Base-by-base conservation (phyloP, 2,888 invertebrate genomes). In the Agriopis marginaria region DNA sequence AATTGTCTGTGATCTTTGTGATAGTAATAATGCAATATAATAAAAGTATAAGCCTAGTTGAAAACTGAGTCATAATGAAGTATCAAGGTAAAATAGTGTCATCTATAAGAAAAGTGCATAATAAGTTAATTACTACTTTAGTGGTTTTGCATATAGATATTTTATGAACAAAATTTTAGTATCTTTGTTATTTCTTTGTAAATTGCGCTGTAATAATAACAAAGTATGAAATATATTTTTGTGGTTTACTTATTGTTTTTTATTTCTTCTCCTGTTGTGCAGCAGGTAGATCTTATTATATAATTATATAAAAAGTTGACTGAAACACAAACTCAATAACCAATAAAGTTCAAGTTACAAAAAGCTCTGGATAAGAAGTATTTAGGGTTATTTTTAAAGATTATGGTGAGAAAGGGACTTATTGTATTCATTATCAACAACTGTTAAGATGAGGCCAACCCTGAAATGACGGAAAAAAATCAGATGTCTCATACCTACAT, bases 1-100 rank as follows among this genome's bases (percentile, higher is more conserved):
- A 45, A 42, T 47, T 58, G 58, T 64, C 59, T 66, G 59, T 66
- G 60, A 66, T 60, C 47, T 11, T 66, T 66, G 66, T 66, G 64
- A 64, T 58, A 58, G 11, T 47, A 47, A 42, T 49, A 39, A 49
- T 40, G 9, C 17, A 42, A 56, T 42, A 17, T 14, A 32, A 39
- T 23, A 23, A 23, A 23, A 23, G 17, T 23, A 23, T 23, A 54
- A 40, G 23, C 11, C 32, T 39, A 40, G n/a, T n/a, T 54, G 12
- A 54, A 40, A n/a, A 7, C 7, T 54, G 9, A 50, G 32, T 4
- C 5, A 9, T 50, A 50, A 54, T 3, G 32, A 32, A 32, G 39
- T 39, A 54, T n/a, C 54, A n/a, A n/a, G 32, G 32, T 40, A 32
- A 39, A 54, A 7, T 12, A 53, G 7, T 12, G 12, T 12, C 4